A percentile compares a stretch with the other conserved stretches of the same genome.
Conservation (phyloP, 2,888 invertebrate genomes). For the Gandaritis pyraliata region DNA sequence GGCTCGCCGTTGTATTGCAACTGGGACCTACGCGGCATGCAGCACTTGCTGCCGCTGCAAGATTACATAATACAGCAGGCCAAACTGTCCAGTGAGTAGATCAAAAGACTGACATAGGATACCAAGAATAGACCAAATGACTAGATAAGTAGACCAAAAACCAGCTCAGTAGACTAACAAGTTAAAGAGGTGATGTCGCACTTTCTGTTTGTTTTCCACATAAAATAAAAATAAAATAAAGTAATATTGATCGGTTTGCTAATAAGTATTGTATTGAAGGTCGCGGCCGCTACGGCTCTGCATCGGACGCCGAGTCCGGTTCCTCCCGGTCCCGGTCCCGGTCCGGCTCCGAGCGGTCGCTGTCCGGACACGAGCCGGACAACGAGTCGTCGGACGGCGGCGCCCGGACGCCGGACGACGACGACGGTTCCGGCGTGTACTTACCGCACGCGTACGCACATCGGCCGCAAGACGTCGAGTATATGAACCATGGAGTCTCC, state of each 20-base stretch:
- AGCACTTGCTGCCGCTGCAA: slow-evolving; percentile 92
- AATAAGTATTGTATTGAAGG: slow-evolving; percentile 64
- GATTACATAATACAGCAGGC: slow-evolving; percentile 95
- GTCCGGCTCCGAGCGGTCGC: slow-evolving; percentile 85
- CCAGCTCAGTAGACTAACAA: no score
- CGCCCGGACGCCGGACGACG: slow-evolving; percentile 87
- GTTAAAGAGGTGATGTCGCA: no score
- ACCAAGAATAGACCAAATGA: background rate
- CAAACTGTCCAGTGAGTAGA: slow-evolving; percentile 86
- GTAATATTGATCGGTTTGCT: background rate
- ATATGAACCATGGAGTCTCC: slow-evolving; percentile 84
- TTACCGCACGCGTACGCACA: slow-evolving; percentile 86
- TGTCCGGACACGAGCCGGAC: slow-evolving; percentile 90
- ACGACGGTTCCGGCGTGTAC: slow-evolving; percentile 86
- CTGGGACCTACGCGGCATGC: slow-evolving; percentile 88
- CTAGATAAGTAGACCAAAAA: no score
- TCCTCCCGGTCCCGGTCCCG: slow-evolving; percentile 91
- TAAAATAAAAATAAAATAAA: no score
- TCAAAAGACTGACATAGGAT: background rate
- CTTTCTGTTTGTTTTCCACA: no score
- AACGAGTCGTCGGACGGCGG: slow-evolving; percentile 91
- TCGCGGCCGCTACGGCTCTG: slow-evolving; percentile 87
- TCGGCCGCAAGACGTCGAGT: slow-evolving; percentile 70
- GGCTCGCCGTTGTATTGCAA: slow-evolving; percentile 88
- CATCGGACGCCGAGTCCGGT: slow-evolving; percentile 86